A percentile compares a stretch with the other conserved stretches of the same genome.
Evolutionary conservation across 2,888 invertebrate species (phyloP).

Genomic region (Dascillus cervinus): DNA sequence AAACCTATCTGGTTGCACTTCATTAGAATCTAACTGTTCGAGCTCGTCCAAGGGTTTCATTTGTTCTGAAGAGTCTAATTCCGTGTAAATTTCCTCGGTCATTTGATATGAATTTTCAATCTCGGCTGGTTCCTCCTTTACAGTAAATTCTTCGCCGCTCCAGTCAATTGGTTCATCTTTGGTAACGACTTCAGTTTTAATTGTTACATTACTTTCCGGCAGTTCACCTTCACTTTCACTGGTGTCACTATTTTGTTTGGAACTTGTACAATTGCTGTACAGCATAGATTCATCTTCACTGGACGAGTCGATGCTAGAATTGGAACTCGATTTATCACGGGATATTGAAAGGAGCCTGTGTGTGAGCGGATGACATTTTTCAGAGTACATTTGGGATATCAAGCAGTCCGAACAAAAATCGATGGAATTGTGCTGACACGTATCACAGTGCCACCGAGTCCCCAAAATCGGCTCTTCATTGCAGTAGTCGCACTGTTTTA

Average conservation of each 20-base stretch:
- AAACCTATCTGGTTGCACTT: too few relatives aligned
- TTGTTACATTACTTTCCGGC: too few relatives aligned
- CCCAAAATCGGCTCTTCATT: conserved; percentile 55
- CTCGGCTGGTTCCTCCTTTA: too few relatives aligned
- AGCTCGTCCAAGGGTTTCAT: too few relatives aligned
- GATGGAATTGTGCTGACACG: conserved; percentile 49
- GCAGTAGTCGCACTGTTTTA: conserved; percentile 64
- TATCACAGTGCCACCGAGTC: conserved; percentile 62
- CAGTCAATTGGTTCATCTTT: too few relatives aligned
- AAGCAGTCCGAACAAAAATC: conserved; percentile 62
- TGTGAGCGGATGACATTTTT: conserved; percentile 41
- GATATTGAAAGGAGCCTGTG: conserved; percentile 38
- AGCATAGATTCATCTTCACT: conserved; percentile 6
- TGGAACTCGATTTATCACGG: conserved; percentile 10
- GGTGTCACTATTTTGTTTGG: conserved; percentile 11
- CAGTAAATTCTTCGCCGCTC: too few relatives aligned
- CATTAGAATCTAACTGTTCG: too few relatives aligned
- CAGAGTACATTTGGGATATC: conserved; percentile 46
- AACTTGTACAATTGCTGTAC: conserved; percentile 9
- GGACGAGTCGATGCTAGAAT: conserved; percentile 8
- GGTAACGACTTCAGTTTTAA: too few relatives aligned
- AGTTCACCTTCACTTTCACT: conserved; percentile 11
- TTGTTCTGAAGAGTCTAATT: too few relatives aligned
- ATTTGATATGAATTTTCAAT: too few relatives aligned
- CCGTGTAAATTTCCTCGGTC: too few relatives aligned